phyloP scores from a whole-genome alignment of 2,888 invertebrate genomes.

The Magallana nippona region DNA sequence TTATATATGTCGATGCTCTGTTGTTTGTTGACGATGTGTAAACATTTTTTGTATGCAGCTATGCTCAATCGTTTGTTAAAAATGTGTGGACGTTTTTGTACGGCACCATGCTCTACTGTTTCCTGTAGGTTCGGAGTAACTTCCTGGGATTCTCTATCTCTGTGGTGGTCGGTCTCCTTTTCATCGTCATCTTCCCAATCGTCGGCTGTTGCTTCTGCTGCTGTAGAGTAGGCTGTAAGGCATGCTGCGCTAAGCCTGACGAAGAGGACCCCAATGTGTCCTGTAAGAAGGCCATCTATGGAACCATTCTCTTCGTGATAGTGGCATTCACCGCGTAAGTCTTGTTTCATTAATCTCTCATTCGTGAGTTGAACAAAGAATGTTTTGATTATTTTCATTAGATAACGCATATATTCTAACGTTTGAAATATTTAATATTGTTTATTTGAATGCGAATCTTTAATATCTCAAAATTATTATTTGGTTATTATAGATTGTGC shows the following conservation, averaged over 20 bases:
- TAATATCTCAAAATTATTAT: no score
- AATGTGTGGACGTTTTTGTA: background rate
- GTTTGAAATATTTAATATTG: no score
- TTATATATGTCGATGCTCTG: no score
- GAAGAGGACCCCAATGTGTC: slow-evolving; percentile 50
- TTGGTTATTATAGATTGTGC: no score
- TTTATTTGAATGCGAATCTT: no score
- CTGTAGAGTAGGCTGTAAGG: slow-evolving; percentile 71
- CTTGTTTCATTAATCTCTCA: no score
- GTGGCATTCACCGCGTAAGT: slow-evolving; percentile 64
- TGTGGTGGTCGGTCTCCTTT: slow-evolving; percentile 68
- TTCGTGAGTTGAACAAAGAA: no score
- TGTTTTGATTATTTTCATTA: no score
- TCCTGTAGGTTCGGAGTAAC: slow-evolving; percentile 58
- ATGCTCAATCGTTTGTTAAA: background rate
- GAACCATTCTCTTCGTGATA: slow-evolving; percentile 58
- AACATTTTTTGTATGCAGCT: background rate
- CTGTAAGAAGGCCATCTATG: slow-evolving; percentile 57
- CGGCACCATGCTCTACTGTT: no score
- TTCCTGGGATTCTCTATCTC: slow-evolving; percentile 63
- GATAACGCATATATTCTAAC: no score
- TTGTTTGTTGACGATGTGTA: no score
- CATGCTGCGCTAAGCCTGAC: slow-evolving; percentile 70
- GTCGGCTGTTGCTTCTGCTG: slow-evolving; percentile 73
- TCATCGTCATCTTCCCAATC: slow-evolving; percentile 69